Evolutionary conservation across 2,113 vertebrate genomes (phyloP), one percentile per base, ranked within the genome.

Genomic region (Hucho hucho): DNA sequence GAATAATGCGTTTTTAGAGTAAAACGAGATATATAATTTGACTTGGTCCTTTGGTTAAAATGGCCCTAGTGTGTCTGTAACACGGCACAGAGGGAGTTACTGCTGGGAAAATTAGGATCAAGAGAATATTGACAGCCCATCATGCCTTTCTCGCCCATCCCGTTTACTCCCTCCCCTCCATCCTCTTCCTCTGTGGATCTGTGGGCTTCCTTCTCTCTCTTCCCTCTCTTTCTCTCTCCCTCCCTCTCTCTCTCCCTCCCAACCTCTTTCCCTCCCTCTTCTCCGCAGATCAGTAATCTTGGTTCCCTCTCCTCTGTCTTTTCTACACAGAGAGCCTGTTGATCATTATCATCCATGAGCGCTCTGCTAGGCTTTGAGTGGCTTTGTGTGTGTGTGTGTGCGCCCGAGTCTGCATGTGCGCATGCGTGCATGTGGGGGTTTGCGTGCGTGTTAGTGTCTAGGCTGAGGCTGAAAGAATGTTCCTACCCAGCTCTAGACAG

Each of bases 281-380:
- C 70, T 81, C 70, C 47, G 0, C 14, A 75, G 69, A 72, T 79
- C 78, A 72, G 69, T 68, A 11, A 59, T 74, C 64, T 67, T 67
- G 49, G 65, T 16, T 70, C 73, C 7, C 11, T 64, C 9, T 11
- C 64, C 14, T 11, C 69, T 58, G 22, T 72, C 79, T 64, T 9
- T 16, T 0, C 75, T 61, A 76, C 77, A 79, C 78, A 75, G 73
- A 70, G 20, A 79, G 76, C 77, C 66, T 43, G 80, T 76, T 79
- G 77, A 78, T 53, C 49, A 53, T 82, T 81, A 87, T 77, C 43
- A n/a, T 64, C 79, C 75, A 24, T 47, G 78, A 83, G 72, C 20
- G 37, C 79, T 82, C 74, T 2, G 72, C 84, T 14, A 73, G 84
- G 47, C 63, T 81, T 76, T 9, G 65, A 67, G 16, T 28, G 65